Percentiles rank a stretch among this genome's conserved stretches.
Conservation (phyloP, 1,140 invertebrate species). For the Calephelis nemesis region DNA sequence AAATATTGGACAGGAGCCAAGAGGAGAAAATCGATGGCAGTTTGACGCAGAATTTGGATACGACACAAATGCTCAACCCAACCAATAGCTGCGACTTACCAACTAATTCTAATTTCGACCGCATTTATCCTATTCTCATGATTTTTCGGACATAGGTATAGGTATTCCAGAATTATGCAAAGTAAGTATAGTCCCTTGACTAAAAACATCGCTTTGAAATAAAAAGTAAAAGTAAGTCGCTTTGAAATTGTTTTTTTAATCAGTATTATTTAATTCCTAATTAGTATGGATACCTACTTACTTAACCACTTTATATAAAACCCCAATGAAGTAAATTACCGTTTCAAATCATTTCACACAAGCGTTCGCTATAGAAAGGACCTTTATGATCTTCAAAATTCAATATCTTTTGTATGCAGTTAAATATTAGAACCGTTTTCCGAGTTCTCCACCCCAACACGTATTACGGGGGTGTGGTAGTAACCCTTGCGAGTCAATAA, state of each 20-base stretch:
- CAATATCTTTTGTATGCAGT: background rate
- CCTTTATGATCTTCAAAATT: conserved; percentile 13
- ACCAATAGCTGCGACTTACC: background rate
- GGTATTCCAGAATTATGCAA: no score
- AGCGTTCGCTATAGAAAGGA: background rate
- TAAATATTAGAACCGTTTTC: conserved; percentile 10
- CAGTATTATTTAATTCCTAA: background rate
- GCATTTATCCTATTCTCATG: no score
- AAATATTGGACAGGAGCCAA: conserved; percentile 67
- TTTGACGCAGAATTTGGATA: conserved; percentile 48
- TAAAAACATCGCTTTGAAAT: no score
- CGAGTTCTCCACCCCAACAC: conserved; percentile 6
- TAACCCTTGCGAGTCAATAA: conserved; percentile 8
- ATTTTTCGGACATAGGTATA: no score
- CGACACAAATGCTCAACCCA: conserved; percentile 10
- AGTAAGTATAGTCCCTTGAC: no score
- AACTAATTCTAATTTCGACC: background rate
- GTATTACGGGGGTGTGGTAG: conserved; percentile 5
- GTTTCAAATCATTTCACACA: conserved; percentile 1
- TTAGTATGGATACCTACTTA: background rate
- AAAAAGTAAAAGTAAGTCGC: no score
- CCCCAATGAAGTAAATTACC: background rate
- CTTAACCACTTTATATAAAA: background rate
- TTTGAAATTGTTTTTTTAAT: no score
- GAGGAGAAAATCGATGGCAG: conserved; percentile 57